phyloP scores from a whole-genome alignment of 1,140 invertebrate genomes.

The Dreissena rostriformis region DNA sequence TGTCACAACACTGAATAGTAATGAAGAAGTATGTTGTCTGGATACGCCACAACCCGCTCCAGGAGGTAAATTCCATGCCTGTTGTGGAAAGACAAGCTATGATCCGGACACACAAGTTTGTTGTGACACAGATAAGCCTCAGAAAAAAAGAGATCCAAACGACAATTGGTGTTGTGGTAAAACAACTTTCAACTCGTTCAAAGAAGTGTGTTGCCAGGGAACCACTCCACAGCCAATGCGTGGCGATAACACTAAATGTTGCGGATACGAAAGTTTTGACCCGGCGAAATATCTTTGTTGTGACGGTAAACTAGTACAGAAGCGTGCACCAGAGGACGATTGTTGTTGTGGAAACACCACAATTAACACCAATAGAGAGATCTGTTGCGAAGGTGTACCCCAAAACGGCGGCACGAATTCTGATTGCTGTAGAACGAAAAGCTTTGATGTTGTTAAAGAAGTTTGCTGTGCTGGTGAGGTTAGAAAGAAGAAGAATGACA shows the following conservation, averaged over 20 bases:
- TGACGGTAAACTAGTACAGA: conserved; percentile 26
- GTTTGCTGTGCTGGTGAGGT: conserved; percentile 46
- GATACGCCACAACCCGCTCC: conserved; percentile 48
- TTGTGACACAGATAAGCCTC: conserved; percentile 39
- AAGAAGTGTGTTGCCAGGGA: conserved; percentile 54
- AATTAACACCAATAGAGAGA: conserved; percentile 39
- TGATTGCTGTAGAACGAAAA: conserved; percentile 42
- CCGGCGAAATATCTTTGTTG: conserved; percentile 32
- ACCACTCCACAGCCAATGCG: conserved; percentile 44
- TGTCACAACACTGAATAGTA: conserved; percentile 42
- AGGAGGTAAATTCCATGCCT: conserved; percentile 22
- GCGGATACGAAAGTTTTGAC: conserved; percentile 32
- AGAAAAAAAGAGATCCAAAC: conserved; percentile 32
- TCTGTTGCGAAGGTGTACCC: conserved; percentile 48
- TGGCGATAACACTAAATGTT: conserved; percentile 45
- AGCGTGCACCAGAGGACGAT: conserved; percentile 36
- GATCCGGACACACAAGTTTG: conserved; percentile 44
- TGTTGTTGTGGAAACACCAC: conserved; percentile 54
- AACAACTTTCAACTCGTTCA: conserved; percentile 49
- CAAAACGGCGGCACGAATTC: conserved; percentile 39
- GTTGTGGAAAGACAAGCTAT: conserved; percentile 47
- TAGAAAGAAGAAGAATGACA: conserved; percentile 18
- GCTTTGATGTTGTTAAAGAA: conserved; percentile 24
- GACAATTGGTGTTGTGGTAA: conserved; percentile 57
- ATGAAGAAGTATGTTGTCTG: conserved; percentile 48